Evolutionary conservation across 2,113 vertebrate genomes (phyloP).

Genomic region (Chelonoidis abingdonii): DNA sequence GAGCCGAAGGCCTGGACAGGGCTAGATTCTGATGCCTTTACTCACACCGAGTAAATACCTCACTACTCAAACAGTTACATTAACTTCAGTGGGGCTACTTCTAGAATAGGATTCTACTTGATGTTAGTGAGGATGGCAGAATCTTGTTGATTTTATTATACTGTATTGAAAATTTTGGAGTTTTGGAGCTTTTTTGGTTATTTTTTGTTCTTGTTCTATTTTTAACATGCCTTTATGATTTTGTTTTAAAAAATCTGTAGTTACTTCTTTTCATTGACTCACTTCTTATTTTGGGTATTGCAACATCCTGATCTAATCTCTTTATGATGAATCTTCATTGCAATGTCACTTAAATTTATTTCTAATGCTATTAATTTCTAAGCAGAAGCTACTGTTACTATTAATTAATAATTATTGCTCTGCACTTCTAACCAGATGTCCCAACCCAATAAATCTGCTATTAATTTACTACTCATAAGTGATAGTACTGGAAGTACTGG

Average conservation of each 20-base stretch:
- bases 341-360: slow-evolving; percentile 56
- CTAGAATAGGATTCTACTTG: neutral
- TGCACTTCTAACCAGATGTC: slow-evolving; percentile 72
- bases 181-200: neutral
- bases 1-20: neutral
- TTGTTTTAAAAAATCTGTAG: neutral
- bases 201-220: slow-evolving; percentile 12
- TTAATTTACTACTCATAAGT: slow-evolving; percentile 59
- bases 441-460: slow-evolving; percentile 69
- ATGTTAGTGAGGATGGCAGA: neutral
- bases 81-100: neutral
- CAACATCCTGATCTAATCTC: neutral
- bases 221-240: neutral
- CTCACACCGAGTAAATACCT: neutral
- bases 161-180: neutral
- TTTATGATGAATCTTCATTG: slow-evolving; percentile 33
- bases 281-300: slow-evolving; percentile 3
- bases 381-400: slow-evolving; percentile 62
- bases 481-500: too few relatives aligned
- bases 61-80: neutral
- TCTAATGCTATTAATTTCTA: slow-evolving; percentile 72
- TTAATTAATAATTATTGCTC: slow-evolving; percentile 70
- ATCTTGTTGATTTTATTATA: neutral
- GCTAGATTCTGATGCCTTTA: neutral
- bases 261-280: slow-evolving; percentile 11